Conservation (phyloP, 2,113 vertebrate genomes). For the Apaloderma vittatum region DNA sequence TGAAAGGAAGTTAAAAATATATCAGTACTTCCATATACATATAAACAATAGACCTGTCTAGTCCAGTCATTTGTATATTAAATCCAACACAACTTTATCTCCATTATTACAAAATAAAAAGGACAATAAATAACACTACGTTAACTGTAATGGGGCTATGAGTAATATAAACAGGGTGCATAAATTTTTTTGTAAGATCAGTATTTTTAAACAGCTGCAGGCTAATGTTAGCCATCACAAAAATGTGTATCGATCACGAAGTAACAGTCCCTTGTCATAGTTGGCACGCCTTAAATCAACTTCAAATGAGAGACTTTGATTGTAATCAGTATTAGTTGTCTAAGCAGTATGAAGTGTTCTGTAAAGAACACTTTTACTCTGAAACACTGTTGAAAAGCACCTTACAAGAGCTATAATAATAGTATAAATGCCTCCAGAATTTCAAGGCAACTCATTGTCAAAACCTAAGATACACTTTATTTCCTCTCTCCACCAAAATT, state of each 20-base stretch:
- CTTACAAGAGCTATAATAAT: not conserved
- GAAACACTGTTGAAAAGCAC: not conserved
- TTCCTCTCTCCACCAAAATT: no score
- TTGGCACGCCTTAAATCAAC: constrained; percentile 30
- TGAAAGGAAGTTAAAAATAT: constrained; percentile 16
- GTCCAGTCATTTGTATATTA: not conserved
- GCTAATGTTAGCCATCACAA: constrained; percentile 15
- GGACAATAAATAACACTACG: constrained; percentile 23
- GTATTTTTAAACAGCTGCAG: constrained; percentile 22
- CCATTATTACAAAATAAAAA: not conserved
- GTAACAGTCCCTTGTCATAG: not conserved
- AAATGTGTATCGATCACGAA: constrained; percentile 5
- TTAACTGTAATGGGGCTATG: not conserved
- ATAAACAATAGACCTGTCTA: not conserved
- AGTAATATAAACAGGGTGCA: not conserved
- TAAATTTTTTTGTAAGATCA: constrained; percentile 23
- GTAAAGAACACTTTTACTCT: constrained; percentile 16
- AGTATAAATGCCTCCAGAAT: not conserved
- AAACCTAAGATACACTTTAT: not conserved
- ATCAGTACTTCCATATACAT: not conserved
- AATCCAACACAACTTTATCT: not conserved
- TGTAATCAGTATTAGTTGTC: not conserved
- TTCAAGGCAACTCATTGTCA: not conserved
- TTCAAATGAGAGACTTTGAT: not conserved
- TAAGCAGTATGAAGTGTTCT: no score